Conservation (phyloP, 2,888 invertebrate species). For the Cinara cedri region DNA sequence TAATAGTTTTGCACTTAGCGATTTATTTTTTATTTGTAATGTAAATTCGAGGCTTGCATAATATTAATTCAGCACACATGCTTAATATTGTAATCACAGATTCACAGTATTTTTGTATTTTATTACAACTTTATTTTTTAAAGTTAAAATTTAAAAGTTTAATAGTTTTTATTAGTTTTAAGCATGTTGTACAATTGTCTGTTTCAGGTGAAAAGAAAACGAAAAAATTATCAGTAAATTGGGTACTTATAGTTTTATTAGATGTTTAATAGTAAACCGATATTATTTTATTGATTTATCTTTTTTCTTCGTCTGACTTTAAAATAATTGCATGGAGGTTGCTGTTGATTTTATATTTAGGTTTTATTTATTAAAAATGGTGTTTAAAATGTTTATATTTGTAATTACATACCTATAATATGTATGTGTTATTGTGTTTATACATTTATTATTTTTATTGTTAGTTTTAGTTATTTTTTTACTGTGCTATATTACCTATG, state of each 20-base stretch:
- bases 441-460: neutral
- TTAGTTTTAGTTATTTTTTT: conserved; percentile 1
- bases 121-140: no score
- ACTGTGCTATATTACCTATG: neutral
- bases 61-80: no score
- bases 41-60: no score
- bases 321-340: conserved; percentile 30
- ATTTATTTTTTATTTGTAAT: no score
- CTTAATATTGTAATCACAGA: no score
- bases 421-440: neutral
- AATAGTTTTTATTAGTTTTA: neutral
- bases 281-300: conserved; percentile 10
- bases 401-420: no score
- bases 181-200: conserved; percentile 33
- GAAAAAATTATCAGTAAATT: conserved; percentile 44
- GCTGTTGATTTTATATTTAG: conserved; percentile 3
- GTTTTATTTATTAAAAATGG: conserved; percentile 3
- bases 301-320: conserved; percentile 7
- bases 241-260: conserved; percentile 10
- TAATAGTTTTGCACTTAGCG: no score
- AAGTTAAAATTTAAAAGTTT: no score
- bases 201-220: conserved; percentile 52
- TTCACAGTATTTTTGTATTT: no score
- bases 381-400: neutral
- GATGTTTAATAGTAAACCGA: conserved; percentile 10